Evolutionary conservation across 2,888 invertebrate genomes (phyloP), one percentile per base, ranked within the genome.

Genomic region (Synanthedon myopaeformis): DNA sequence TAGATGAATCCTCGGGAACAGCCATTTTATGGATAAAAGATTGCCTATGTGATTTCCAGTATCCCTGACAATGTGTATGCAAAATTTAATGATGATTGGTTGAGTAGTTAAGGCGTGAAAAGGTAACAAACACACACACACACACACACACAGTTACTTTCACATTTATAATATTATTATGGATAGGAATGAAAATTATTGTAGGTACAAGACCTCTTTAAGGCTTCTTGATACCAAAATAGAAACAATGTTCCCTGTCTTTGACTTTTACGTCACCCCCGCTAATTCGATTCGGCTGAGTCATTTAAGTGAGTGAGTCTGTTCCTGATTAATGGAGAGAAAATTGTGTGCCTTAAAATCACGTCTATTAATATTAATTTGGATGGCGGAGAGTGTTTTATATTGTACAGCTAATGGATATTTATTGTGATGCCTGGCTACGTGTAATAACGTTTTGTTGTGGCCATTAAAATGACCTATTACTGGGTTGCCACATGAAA

Each of bases 361-460:
- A 54, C 58, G 49, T 59, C 63, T 64, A 67, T 73, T 70, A 66
- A 66, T 71, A 64, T 69, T 66, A 64, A 70, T 68, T 69, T 62
- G 49, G 58, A 48, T 54, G 60, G 42, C 52, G 55, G 57, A 53
- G 61, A 65, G 51, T 56, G 55, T 61, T 67, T 61, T 58, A 54
- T 56, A 53, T 52, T 45, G 45, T 45, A 45, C 45, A 13, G 19
- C 52, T 62, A 64, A 65, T 65, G 62, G 62, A 58, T 55, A 59
- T 57, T 59, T 56, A 50, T 50, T 42, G 53, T 49, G 12, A 13
- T 45, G 14, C 13, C n/a, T 13, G 45, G 6, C 45, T 13, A 14
- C 13, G 13, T n/a, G 45, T 45, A 45, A 45, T 45, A 45, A 45
- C 14, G 13, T 12, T 45, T 45, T 45, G 45, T 45, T 45, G 45